Evolutionary conservation across 92 coral and sea anemone species (phyloP).

Genomic region (Umimayanthus chanpuru): DNA sequence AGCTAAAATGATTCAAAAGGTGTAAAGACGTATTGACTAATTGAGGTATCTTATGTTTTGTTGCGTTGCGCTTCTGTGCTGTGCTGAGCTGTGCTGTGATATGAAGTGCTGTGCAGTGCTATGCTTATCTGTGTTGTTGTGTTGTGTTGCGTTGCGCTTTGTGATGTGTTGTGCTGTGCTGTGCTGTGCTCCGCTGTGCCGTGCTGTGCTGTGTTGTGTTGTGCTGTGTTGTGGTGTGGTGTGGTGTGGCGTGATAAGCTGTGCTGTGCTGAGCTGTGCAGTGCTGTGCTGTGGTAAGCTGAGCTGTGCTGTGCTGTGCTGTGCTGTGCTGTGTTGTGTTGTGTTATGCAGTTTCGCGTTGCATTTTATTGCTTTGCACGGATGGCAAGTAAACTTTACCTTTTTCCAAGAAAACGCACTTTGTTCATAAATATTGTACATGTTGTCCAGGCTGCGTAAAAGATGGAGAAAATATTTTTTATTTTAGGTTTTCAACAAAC

Average conservation of each 20-base stretch:
- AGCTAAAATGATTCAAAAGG: too few species aligned
- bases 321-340: neutral
- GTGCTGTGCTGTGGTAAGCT: neutral
- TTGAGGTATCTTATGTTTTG: neutral
- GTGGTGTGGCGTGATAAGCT: neutral
- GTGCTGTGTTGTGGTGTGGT: neutral
- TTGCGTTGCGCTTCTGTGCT: neutral
- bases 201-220: neutral
- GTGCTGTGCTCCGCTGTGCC: neutral
- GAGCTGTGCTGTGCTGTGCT: neutral
- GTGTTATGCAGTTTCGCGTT: neutral
- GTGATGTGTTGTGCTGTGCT: neutral
- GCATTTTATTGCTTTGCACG: neutral
- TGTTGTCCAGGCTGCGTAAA: slow-evolving; percentile 76
- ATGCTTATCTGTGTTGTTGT: too few species aligned
- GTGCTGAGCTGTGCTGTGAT: neutral
- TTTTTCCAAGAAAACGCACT: slow-evolving; percentile 83
- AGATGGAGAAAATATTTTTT: neutral
- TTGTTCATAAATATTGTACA: slow-evolving; percentile 78
- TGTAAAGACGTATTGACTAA: neutral
- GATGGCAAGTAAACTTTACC: slow-evolving; percentile 48
- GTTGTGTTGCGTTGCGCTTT: neutral
- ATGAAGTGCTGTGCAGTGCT: neutral
- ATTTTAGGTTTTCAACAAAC: too few species aligned
- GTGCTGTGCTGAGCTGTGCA: neutral